Evolutionary conservation across 53 echinoderm and acorn worm genomes (phyloP).

Genomic region (Echinometra lucunter): DNA sequence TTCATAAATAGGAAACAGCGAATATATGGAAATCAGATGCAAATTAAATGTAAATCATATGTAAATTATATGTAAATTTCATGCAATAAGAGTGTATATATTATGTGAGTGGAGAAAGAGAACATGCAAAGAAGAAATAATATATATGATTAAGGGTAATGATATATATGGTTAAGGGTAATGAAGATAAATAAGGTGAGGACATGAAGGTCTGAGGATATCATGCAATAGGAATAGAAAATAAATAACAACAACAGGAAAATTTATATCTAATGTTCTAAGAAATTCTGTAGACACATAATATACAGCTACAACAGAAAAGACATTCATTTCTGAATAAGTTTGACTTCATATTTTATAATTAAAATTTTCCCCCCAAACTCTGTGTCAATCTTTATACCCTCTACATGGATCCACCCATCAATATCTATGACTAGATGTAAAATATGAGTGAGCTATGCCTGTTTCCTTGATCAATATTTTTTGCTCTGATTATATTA

Average conservation of each 20-base stretch:
- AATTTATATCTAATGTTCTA: too few relatives aligned
- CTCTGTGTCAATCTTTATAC: background rate
- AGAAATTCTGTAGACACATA: background rate
- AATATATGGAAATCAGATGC: conserved; percentile 11
- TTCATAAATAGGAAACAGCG: background rate
- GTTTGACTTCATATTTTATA: background rate
- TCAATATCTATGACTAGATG: background rate
- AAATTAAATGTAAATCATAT: background rate
- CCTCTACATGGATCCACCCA: background rate
- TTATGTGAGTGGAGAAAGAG: background rate
- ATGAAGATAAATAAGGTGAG: background rate
- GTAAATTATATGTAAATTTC: conserved; percentile 4
- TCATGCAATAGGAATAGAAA: background rate
- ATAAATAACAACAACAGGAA: background rate
- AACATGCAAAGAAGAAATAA: conserved; percentile 38
- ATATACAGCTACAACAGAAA: background rate
- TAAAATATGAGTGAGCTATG: background rate
- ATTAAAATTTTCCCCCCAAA: background rate
- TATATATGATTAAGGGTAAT: too few relatives aligned
- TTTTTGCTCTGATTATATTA: background rate
- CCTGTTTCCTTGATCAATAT: background rate
- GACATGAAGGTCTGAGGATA: conserved; percentile 17
- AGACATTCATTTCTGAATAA: background rate
- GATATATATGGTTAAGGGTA: background rate
- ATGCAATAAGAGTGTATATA: background rate